Base-by-base conservation (phyloP, 2,888 invertebrate genomes). In the Zaprionus obscuricornis region DNA sequence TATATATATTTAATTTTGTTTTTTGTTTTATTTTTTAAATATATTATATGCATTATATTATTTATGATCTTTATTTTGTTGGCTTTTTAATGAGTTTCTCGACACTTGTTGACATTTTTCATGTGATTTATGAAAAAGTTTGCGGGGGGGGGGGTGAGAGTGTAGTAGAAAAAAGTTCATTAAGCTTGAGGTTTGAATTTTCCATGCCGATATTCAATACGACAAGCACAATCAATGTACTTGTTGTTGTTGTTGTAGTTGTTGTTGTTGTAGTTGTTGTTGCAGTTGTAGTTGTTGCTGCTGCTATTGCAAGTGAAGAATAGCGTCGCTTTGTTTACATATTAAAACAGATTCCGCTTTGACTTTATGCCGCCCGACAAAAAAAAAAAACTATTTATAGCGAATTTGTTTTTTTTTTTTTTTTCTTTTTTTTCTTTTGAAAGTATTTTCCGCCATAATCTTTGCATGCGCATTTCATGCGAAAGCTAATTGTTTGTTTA, bases 401-500 rank as follows among this genome's bases (percentile, higher is more conserved):
- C 10, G n/a, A n/a, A n/a, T n/a, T n/a, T n/a, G n/a, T n/a, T n/a
- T n/a, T n/a, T n/a, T n/a, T n/a, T n/a, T n/a, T n/a, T n/a, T n/a
- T n/a, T n/a, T n/a, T n/a, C n/a, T n/a, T n/a, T n/a, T n/a, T n/a
- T n/a, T n/a, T 47, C 45, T 8, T 17, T 39, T 14, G 11, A 37
- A 47, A 49, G 49, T 49, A 46, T 65, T 66, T 66, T 50, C 59
- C 65, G 47, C 33, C 17, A 13, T 62, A 66, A 64, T 59, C 51
- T 74, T 52, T 54, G 54, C 40, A 60, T 78, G 78, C 82, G 73
- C 70, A 78, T 73, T 78, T 72, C 62, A 42, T 18, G 14, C 22
- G 20, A 39, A 27, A 39, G 55, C 54, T 67, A 75, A 73, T 82
- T 78, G 67, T 82, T 83, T 78, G 68, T 78, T 78, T 82, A 79